phyloP scores from a whole-genome alignment of 2,888 invertebrate species.

The Megastigmus dorsalis region DNA sequence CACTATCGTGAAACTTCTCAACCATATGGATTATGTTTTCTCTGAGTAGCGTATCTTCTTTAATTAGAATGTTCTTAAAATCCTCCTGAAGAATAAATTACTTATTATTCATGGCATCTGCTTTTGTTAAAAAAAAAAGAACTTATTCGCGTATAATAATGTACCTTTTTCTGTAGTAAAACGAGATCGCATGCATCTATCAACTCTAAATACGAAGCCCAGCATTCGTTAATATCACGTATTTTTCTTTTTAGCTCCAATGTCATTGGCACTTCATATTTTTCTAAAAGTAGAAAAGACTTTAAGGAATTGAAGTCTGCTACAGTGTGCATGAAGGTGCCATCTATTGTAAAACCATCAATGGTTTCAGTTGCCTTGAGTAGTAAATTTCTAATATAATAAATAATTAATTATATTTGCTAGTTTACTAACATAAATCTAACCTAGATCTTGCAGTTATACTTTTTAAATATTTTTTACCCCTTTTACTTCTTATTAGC shows the following conservation, averaged over 20 bases:
- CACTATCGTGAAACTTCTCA: conserved; percentile 81
- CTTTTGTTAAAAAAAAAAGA: background rate
- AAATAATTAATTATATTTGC: too few species aligned
- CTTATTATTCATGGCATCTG: conserved; percentile 36
- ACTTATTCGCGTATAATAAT: background rate
- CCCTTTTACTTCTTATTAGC: too few species aligned
- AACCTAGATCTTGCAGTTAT: too few species aligned
- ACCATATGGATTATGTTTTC: conserved; percentile 81
- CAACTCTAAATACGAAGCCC: conserved; percentile 83
- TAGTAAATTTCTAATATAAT: too few species aligned
- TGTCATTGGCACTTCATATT: conserved; percentile 84
- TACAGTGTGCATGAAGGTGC: too few species aligned
- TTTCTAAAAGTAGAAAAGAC: conserved; percentile 70
- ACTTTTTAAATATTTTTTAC: too few species aligned
- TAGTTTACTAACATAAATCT: too few species aligned
- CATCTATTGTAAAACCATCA: too few species aligned
- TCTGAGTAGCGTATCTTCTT: conserved; percentile 83
- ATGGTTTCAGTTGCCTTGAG: too few species aligned
- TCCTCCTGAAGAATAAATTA: conserved; percentile 75
- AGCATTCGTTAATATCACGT: conserved; percentile 79
- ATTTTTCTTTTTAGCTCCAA: conserved; percentile 78
- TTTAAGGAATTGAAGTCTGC: too few species aligned
- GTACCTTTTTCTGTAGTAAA: conserved; percentile 82
- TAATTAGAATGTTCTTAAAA: conserved; percentile 82
- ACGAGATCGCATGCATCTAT: conserved; percentile 84